These are phyloP conservation scores for Amphimallon solstitiale DNA, from an alignment of 2,888 invertebrate species.

Conservation along the genomic window DNA sequence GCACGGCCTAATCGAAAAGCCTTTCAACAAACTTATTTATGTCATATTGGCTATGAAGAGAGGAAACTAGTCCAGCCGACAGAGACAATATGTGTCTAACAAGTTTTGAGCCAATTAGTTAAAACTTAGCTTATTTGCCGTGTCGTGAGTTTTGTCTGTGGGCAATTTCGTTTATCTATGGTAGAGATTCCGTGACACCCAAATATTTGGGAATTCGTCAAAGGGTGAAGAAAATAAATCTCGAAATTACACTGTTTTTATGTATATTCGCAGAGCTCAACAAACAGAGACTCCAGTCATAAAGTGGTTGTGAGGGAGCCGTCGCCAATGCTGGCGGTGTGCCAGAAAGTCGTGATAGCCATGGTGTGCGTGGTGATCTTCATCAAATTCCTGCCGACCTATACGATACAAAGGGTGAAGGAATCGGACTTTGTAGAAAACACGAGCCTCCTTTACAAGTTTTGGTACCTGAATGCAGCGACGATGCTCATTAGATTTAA, in stretches of 20 bases:
- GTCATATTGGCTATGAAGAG: too few relatives aligned
- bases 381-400: conserved; percentile 73
- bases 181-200: too few relatives aligned
- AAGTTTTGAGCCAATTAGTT: too few relatives aligned
- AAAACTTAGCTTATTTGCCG: too few relatives aligned
- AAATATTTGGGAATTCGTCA: too few relatives aligned
- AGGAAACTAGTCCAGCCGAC: too few relatives aligned
- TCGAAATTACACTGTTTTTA: neutral
- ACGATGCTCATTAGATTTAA: conserved; percentile 87
- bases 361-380: conserved; percentile 78
- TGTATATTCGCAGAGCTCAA: conserved; percentile 58
- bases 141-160: too few relatives aligned
- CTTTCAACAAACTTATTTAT: too few relatives aligned
- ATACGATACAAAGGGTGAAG: conserved; percentile 74
- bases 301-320: conserved; percentile 71
- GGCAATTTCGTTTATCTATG: too few relatives aligned
- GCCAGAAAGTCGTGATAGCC: conserved; percentile 78
- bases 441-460: conserved; percentile 70
- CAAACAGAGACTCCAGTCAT: conserved; percentile 63
- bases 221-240: too few relatives aligned
- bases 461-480: conserved; percentile 79
- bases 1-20: too few relatives aligned
- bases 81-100: too few relatives aligned
- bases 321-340: conserved; percentile 75
- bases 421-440: conserved; percentile 73